Conservation (phyloP, 64 coral and sea anemone genomes). For the Cladopsammia gracilis region DNA sequence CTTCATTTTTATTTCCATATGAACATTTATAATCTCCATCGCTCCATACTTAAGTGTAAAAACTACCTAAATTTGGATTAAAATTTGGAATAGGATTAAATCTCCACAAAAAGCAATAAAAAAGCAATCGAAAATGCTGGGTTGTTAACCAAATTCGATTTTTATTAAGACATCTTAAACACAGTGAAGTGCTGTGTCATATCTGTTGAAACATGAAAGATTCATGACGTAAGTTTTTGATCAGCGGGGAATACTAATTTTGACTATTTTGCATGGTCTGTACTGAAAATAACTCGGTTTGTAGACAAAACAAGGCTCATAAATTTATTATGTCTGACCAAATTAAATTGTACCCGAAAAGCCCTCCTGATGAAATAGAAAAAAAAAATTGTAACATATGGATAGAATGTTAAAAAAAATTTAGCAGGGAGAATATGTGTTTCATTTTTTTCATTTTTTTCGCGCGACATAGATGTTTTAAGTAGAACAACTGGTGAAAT, state of each 20-base stretch:
- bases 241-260: too few species aligned
- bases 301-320: background rate
- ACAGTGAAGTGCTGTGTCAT: too few species aligned
- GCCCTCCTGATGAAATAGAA: too few species aligned
- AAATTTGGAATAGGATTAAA: too few species aligned
- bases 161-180: background rate
- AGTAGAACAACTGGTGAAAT: background rate
- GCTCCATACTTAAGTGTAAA: background rate
- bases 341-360: too few species aligned
- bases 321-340: too few species aligned
- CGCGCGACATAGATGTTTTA: background rate
- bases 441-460: background rate
- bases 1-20: background rate
- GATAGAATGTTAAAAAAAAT: too few species aligned
- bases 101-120: background rate
- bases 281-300: background rate
- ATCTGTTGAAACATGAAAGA: background rate
- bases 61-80: too few species aligned
- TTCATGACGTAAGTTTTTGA: background rate
- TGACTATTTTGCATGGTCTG: background rate
- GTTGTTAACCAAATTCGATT: background rate
- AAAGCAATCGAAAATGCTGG: background rate
- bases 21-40: background rate
- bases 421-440: too few species aligned
- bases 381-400: too few species aligned